Base-by-base conservation (phyloP, 1,140 invertebrate species). In the Ceratosolen fusciceps region DNA sequence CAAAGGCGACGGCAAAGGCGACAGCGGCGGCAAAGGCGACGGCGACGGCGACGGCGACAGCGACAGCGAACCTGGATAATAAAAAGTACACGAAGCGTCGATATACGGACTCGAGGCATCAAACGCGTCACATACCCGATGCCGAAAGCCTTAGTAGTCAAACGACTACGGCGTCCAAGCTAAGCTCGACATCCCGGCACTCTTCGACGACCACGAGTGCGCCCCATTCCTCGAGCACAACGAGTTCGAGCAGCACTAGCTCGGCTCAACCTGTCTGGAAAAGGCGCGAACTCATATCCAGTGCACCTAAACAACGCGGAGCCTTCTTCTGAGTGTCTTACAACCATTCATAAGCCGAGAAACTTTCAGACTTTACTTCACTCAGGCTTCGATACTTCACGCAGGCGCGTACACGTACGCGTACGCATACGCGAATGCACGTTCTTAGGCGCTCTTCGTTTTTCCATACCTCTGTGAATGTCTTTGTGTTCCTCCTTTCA, bases 241-340 rank as follows among this genome's bases (percentile, higher is more conserved):
- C 65, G 2, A 12, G 31, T 29, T 26, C 54, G n/a, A n/a, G 43
- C 58, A 14, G 81, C 19, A 68, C 80, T 24, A 80, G 21, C 81
- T 87, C 89, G 80, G 88, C 87, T 82, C 85, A 85, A 74, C 92
- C 92, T 29, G 92, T 95, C 2, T 96, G 95, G 92, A 96, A 96
- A 87, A 91, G 95, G 60, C 92, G 94, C 70, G 95, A 96, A 87
- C 88, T 96, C 37, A 96, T 96, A 83, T 94, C 95, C 5, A 96
- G 95, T 86, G 93, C 94, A 73, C 93, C 93, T 7, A 92, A 92
- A 84, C 83, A 87, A 72, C 85, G 86, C 67, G 86, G 87, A 74
- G 84, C 81, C 67, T 88, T 85, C 77, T 87, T 88, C 73, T 89
- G 79, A 84, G 29, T 14, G 10, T 37, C 29, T 12, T 26, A 8